phyloP scores from a whole-genome alignment of 2,797 vertebrate species.

The Jordanella pulchra region DNA sequence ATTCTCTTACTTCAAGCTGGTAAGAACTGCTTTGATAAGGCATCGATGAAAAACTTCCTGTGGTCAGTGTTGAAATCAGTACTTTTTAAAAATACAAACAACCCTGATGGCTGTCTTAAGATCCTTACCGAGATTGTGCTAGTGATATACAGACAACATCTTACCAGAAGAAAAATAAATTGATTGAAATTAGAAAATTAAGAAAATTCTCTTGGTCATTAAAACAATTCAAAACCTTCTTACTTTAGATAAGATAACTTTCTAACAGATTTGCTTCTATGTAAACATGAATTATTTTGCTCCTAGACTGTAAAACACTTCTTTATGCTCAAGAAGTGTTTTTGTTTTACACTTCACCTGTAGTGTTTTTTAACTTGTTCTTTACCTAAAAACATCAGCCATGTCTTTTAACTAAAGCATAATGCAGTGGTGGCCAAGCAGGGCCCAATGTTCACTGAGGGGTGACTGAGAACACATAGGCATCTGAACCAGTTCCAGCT shows the following conservation, averaged over 20 bases:
- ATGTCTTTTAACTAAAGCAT: no score
- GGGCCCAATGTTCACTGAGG: no score
- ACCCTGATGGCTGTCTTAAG: not conserved
- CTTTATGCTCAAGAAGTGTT: no score
- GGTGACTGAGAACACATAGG: no score
- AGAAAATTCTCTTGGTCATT: not conserved
- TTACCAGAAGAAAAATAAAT: not conserved
- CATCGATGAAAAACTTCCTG: not conserved
- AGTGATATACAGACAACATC: not conserved
- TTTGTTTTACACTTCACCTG: no score
- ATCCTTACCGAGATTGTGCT: not conserved
- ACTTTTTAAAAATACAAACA: not conserved
- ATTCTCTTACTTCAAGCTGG: not conserved
- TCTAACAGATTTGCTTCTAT: not conserved
- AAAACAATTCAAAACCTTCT: not conserved
- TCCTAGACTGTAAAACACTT: not conserved
- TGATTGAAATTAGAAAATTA: not conserved
- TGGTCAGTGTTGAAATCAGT: not conserved
- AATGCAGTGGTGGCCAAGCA: no score
- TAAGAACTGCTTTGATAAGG: not conserved
- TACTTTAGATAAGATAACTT: not conserved
- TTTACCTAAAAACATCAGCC: no score
- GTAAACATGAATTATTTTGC: not conserved
- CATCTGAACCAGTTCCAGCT: no score
- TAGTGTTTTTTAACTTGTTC: no score